Evolutionary conservation across 2,888 invertebrate genomes (phyloP).

Genomic region (Apotomis betuletana): DNA sequence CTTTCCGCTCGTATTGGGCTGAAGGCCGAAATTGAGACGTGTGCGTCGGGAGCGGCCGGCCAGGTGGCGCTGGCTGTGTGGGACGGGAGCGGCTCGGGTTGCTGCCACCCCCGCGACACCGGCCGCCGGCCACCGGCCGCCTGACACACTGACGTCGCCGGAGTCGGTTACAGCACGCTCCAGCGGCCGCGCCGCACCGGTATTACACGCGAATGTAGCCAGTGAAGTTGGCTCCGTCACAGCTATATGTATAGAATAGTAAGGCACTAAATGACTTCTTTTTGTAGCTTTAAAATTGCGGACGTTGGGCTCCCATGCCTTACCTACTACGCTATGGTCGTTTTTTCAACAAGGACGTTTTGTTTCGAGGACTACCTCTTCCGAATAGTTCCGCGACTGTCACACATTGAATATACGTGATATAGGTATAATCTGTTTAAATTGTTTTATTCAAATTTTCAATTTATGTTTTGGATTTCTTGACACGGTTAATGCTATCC

Average conservation of each 20-base stretch:
- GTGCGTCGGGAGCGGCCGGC: neutral
- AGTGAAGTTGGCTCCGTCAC: neutral
- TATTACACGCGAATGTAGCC: neutral
- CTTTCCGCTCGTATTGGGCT: neutral
- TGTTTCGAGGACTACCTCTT: no score
- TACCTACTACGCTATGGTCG: no score
- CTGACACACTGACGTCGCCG: conserved; percentile 19
- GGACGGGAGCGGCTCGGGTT: neutral
- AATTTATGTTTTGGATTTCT: no score
- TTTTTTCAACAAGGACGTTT: no score
- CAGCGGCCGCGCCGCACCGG: neutral
- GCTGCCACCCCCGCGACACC: neutral
- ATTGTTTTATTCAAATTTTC: no score
- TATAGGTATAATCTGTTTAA: no score
- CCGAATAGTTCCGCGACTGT: no score
- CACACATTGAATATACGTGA: no score
- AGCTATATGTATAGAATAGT: neutral
- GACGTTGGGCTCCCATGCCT: no score
- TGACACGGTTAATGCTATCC: no score
- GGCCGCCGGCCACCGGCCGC: neutral
- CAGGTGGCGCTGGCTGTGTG: neutral
- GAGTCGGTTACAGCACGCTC: conserved; percentile 11
- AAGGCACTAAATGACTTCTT: no score
- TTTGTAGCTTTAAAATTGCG: no score
- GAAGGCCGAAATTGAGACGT: neutral